Evolutionary conservation across 2,113 vertebrate genomes (phyloP).

Genomic region (Petromus typicus): DNA sequence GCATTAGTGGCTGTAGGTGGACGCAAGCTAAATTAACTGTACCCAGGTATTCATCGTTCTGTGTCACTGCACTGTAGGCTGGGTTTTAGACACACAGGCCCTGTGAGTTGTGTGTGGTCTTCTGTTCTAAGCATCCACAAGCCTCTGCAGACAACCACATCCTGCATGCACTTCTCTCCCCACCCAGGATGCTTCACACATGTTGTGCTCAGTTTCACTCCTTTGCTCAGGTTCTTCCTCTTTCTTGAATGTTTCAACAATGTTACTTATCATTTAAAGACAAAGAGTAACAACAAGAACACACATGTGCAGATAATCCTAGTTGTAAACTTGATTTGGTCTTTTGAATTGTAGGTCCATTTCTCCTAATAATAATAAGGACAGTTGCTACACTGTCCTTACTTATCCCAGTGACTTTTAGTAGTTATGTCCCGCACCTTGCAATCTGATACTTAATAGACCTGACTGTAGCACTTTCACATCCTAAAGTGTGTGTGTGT

Average conservation of each 20-base stretch:
- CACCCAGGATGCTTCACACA: background rate
- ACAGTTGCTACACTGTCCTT: background rate
- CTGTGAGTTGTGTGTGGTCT: background rate
- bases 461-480: background rate
- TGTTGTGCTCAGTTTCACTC: background rate
- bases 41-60: too few relatives aligned
- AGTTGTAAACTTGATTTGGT: background rate
- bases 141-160: background rate
- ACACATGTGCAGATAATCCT: background rate
- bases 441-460: background rate
- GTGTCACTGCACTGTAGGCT: background rate
- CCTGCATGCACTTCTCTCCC: rapidly evolving
- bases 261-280: background rate
- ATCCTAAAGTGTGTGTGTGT: background rate
- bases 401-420: background rate
- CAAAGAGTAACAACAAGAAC: background rate
- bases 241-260: background rate
- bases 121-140: background rate
- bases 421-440: background rate
- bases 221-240: background rate
- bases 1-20: background rate
- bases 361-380: background rate
- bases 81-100: background rate
- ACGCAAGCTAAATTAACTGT: too few relatives aligned
- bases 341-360: background rate